A percentile compares a stretch with the other conserved stretches of the same genome.
These are phyloP conservation scores for Pandion haliaetus DNA, from an alignment of 2,113 vertebrate species.

Conservation along the genomic window DNA sequence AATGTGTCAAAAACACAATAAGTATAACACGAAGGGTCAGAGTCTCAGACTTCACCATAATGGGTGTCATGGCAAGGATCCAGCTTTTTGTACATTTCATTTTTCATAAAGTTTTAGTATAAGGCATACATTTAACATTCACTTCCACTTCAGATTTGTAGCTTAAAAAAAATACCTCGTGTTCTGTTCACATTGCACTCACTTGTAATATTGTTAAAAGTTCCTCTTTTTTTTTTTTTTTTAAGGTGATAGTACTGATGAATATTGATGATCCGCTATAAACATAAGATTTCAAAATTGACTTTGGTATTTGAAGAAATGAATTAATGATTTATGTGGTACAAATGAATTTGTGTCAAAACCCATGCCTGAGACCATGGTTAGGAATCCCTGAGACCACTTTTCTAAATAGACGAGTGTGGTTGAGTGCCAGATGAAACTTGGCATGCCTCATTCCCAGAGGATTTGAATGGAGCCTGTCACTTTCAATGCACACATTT, in stretches of 20 bases:
- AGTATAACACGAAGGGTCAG: slow-evolving; percentile 80
- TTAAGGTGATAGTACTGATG: slow-evolving; percentile 10
- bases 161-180: slow-evolving; percentile 17
- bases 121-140: slow-evolving; percentile 67
- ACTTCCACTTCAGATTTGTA: slow-evolving; percentile 76
- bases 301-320: slow-evolving; percentile 36
- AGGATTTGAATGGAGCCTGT: slow-evolving; percentile 16
- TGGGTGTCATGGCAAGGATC: slow-evolving; percentile 87
- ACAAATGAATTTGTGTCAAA: slow-evolving; percentile 36
- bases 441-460: slow-evolving; percentile 12
- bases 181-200: slow-evolving; percentile 54
- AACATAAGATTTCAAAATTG: slow-evolving; percentile 47
- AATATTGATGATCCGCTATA: slow-evolving; percentile 56
- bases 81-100: slow-evolving; percentile 80
- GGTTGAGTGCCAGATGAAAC: slow-evolving; percentile 39
- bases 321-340: slow-evolving; percentile 42
- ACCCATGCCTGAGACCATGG: neutral
- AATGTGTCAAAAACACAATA: slow-evolving; percentile 87
- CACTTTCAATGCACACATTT: slow-evolving; percentile 20
- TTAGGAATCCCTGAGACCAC: slow-evolving; percentile 7
- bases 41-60: slow-evolving; percentile 80
- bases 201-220: slow-evolving; percentile 42
- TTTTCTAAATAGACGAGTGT: neutral
- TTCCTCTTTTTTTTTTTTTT: neutral
- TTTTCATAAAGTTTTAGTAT: slow-evolving; percentile 77